A percentile compares a stretch with the other conserved stretches of the same genome.
These are phyloP conservation scores for Amphibalanus amphitrite DNA, from an alignment of 1,140 invertebrate genomes.

Conservation along the genomic window DNA sequence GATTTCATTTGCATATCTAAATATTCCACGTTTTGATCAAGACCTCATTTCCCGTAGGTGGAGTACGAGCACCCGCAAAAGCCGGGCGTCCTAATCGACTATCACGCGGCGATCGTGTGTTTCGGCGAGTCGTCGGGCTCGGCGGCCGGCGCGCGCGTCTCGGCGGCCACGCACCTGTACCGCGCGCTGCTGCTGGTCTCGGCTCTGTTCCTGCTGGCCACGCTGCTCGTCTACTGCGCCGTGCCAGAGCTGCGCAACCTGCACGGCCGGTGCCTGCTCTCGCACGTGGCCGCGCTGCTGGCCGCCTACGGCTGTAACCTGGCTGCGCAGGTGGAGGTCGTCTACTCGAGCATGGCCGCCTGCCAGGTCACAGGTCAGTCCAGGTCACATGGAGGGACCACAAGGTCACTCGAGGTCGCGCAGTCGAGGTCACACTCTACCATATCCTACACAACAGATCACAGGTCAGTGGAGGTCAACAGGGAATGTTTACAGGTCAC, in stretches of 20 bases:
- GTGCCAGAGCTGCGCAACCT: conserved; percentile 13
- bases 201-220: conserved; percentile 9
- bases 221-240: conserved; percentile 11
- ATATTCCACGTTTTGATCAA: no score
- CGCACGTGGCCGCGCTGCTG: conserved; percentile 12
- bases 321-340: background rate
- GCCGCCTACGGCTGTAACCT: conserved; percentile 6
- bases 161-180: background rate
- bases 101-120: background rate
- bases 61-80: background rate
- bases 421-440: no score
- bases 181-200: conserved; percentile 13
- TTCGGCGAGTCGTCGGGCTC: background rate
- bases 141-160: background rate
- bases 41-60: background rate
- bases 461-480: no score
- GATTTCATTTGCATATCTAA: no score
- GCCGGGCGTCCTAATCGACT: background rate
- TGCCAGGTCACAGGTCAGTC: conserved; percentile 1
- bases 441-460: no score
- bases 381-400: no score
- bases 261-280: conserved; percentile 13
- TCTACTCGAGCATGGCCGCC: conserved; percentile 12
- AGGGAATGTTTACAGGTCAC: no score
- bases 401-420: no score